Conservation (phyloP, 2,797 vertebrate species). For the Chelon labrosus region DNA sequence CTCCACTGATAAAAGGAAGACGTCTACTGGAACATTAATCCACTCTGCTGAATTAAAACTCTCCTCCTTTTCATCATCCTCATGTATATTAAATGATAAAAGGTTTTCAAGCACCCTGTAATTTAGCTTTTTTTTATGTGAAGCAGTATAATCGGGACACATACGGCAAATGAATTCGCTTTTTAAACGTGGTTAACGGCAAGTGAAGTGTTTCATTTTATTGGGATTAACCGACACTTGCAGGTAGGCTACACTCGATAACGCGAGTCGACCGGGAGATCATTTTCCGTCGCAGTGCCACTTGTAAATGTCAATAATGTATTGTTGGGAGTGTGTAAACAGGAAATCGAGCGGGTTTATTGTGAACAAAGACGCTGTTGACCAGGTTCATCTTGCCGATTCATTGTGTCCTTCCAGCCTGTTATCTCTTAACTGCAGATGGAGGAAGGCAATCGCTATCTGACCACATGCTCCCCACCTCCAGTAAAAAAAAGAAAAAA, state of each 20-base stretch:
- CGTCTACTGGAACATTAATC: neutral
- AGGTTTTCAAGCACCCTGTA: conserved; percentile 11
- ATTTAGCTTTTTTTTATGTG: conserved; percentile 12
- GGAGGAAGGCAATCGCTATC: conserved; percentile 16
- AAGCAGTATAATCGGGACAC: conserved; percentile 16
- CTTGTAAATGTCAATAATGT: neutral
- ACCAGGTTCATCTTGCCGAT: conserved; percentile 17
- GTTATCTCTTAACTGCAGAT: conserved; percentile 49
- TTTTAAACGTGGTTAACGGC: neutral
- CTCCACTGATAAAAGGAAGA: neutral
- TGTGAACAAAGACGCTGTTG: conserved; percentile 9
- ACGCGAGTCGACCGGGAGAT: neutral
- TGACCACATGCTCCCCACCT: conserved; percentile 22
- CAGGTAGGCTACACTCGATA: neutral
- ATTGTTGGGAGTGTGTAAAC: neutral
- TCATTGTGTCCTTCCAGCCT: conserved; percentile 1
- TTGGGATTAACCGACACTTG: neutral
- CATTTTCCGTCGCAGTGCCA: too few species aligned
- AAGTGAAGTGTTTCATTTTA: neutral
- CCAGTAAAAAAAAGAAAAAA: conserved; percentile 3
- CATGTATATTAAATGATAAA: conserved; percentile 27
- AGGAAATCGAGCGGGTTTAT: conserved; percentile 10
- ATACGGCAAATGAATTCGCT: neutral
- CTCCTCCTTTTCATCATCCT: conserved; percentile 7
- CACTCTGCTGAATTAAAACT: conserved; percentile 17